These are phyloP conservation scores for Diarsia mendica DNA, from an alignment of 2,888 invertebrate species.

Conservation along the genomic window DNA sequence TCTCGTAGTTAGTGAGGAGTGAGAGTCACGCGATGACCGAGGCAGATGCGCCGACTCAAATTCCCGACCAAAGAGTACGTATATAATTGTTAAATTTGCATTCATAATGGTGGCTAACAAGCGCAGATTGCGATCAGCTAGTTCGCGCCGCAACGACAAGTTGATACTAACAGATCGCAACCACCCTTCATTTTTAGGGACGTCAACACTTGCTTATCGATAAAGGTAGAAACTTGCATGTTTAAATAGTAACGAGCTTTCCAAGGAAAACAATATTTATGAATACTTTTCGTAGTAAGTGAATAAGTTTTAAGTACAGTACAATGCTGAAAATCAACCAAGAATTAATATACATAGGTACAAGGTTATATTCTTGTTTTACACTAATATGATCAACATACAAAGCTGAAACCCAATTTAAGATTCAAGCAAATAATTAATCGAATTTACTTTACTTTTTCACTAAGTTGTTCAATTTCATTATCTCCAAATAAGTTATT, in stretches of 20 bases:
- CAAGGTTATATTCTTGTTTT: neutral
- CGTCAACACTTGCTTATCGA: slow-evolving; percentile 59
- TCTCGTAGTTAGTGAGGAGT: slow-evolving; percentile 67
- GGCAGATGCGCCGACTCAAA: slow-evolving; percentile 69
- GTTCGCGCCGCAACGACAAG: slow-evolving; percentile 84
- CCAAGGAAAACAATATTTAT: neutral
- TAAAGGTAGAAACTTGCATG: slow-evolving; percentile 18
- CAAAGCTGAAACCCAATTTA: neutral
- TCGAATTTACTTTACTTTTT: neutral
- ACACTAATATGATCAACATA: neutral
- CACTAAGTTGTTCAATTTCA: neutral
- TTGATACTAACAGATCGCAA: slow-evolving; percentile 78
- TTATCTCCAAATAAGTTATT: neutral
- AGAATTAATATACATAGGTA: neutral
- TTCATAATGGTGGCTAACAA: slow-evolving; percentile 86
- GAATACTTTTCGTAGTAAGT: neutral
- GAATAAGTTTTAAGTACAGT: neutral
- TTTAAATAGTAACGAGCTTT: neutral
- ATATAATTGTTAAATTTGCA: slow-evolving; percentile 87
- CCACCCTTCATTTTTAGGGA: slow-evolving; percentile 70
- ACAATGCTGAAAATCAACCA: neutral
- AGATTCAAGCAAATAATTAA: neutral
- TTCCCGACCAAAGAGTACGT: slow-evolving; percentile 67
- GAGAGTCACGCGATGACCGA: slow-evolving; percentile 77
- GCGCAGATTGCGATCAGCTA: slow-evolving; percentile 84